Conservation (phyloP, 2,888 invertebrate genomes). For the Dolichopus griseipennis region DNA sequence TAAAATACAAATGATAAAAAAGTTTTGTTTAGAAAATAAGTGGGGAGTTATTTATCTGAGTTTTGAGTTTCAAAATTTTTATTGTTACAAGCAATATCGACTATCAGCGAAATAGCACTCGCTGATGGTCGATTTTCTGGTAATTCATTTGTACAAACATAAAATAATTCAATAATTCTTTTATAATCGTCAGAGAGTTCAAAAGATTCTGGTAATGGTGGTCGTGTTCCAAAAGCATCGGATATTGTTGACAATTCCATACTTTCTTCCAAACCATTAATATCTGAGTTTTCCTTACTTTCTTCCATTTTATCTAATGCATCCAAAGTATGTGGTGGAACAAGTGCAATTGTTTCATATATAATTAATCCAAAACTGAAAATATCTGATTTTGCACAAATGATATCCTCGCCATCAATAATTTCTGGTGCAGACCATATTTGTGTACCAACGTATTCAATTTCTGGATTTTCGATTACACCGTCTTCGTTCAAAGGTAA, state of each 20-base stretch:
- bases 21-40: no score
- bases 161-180: conserved; percentile 58
- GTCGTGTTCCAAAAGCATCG: conserved; percentile 54
- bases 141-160: conserved; percentile 57
- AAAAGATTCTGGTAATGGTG: conserved; percentile 56
- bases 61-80: background rate
- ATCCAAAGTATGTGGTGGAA: conserved; percentile 54
- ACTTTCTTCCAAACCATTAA: conserved; percentile 29
- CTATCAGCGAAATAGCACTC: conserved; percentile 42
- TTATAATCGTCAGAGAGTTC: conserved; percentile 52
- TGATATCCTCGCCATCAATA: conserved; percentile 48
- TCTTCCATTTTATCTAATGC: conserved; percentile 25
- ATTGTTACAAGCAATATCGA: background rate
- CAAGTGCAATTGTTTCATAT: conserved; percentile 72
- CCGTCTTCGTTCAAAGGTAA: conserved; percentile 59
- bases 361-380: conserved; percentile 70
- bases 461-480: conserved; percentile 49
- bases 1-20: no score
- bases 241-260: conserved; percentile 19
- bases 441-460: conserved; percentile 58
- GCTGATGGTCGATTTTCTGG: conserved; percentile 55
- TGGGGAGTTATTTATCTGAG: background rate
- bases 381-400: conserved; percentile 66
- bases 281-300: conserved; percentile 25
- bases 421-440: conserved; percentile 77